Base-by-base conservation (phyloP, 2,797 vertebrate genomes). In the Anolis apletophallus region DNA sequence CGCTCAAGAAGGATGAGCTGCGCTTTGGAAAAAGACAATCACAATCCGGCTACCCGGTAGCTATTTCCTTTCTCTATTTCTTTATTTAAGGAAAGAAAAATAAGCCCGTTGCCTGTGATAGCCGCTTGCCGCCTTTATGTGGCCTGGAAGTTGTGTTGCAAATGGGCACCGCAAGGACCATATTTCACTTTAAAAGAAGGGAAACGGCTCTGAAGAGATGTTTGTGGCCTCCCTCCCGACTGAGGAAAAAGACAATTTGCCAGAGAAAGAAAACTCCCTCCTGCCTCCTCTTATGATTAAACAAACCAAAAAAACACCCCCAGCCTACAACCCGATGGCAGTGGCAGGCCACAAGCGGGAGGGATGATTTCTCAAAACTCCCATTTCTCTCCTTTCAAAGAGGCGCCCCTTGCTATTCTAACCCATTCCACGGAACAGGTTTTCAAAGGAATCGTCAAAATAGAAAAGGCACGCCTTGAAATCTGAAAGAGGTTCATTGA, bases 71-170 rank as follows among this genome's bases (percentile, higher is more conserved):
- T 64, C 61, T 29, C 26, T 64, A 12, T 36, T 1, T 59, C 54
- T 78, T 67, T 67, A 46, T 32, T 0, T n/a, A 71, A 74, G 73
- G 46, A 46, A 73, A 86, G 40, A 34, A 80, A 67, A 86, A 80
- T 36, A 64, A 86, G 54, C n/a, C 3, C n/a, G 54, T 86, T 21
- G 2, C 61, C 10, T 40, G 5, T 36, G 14, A 72, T 50, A n/a
- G 26, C 75, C n/a, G 17, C 67, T 79, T 46, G 52, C 23, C 68
- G 64, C 16, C 8, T 72, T 59, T 52, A 61, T 74, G 68, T 52
- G 71, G 61, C 69, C 9, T 21, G 55, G 68, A 73, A 52, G 46
- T 13, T 13, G 54, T 29, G n/a, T 21, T 64, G 68, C 55, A 36
- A 86, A 86, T 29, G n/a, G 77, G 23, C 9, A 19, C 40, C 40